phyloP scores from a whole-genome alignment of 2,888 invertebrate genomes.

The Molorchus minor region DNA sequence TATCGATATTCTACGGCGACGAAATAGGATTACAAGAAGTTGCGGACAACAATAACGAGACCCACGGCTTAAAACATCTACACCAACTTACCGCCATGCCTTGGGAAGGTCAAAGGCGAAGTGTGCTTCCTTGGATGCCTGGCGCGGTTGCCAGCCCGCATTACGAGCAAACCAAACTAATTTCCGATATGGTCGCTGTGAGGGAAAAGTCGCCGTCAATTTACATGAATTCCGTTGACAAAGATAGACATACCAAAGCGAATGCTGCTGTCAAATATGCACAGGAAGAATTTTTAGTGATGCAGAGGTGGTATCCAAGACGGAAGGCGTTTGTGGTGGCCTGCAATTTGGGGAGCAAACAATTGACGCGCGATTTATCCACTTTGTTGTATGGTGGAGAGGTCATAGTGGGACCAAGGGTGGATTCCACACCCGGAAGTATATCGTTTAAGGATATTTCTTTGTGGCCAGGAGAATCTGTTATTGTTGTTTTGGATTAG shows the following conservation, averaged over 20 bases:
- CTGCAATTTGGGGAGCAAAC: conserved; percentile 73
- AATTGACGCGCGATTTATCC: conserved; percentile 76
- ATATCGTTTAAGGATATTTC: conserved; percentile 67
- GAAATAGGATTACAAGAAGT: conserved; percentile 79
- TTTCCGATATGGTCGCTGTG: conserved; percentile 69
- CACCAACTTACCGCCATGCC: conserved; percentile 78
- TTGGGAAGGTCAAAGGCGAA: conserved; percentile 66
- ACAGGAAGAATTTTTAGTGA: conserved; percentile 71
- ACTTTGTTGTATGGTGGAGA: conserved; percentile 79
- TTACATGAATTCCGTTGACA: conserved; percentile 76
- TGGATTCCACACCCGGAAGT: conserved; percentile 59
- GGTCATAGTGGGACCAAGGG: conserved; percentile 66
- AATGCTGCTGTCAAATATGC: conserved; percentile 76
- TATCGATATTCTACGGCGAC: conserved; percentile 91
- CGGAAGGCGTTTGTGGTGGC: conserved; percentile 80
- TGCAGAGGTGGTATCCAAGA: conserved; percentile 83
- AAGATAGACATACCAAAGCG: conserved; percentile 69
- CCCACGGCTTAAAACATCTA: conserved; percentile 69
- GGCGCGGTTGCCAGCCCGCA: conserved; percentile 64
- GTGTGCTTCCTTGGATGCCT: conserved; percentile 73
- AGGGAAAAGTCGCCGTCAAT: conserved; percentile 75
- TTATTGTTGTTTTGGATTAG: conserved; percentile 71
- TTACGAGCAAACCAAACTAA: conserved; percentile 66
- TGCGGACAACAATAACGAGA: conserved; percentile 67
- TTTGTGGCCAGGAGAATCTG: conserved; percentile 69